Percentiles rank a stretch among this genome's conserved stretches.
Evolutionary conservation across 2,797 vertebrate genomes (phyloP).

Genomic region (Potorous gilbertii): DNA sequence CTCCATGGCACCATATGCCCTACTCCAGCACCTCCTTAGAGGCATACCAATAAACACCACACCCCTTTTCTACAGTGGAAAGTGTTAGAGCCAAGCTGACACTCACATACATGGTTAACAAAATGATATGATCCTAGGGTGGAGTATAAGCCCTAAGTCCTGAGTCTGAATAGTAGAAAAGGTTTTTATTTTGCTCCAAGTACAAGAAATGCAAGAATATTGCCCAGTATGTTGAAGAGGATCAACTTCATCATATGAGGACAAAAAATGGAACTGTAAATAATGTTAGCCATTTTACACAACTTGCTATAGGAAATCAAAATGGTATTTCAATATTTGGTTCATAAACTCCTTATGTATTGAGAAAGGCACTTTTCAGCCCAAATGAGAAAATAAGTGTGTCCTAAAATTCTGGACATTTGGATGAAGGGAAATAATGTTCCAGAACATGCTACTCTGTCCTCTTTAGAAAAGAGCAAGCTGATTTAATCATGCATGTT

Average conservation of each 20-base stretch:
- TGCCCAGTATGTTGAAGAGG: conserved; percentile 24
- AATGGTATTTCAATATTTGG: conserved; percentile 64
- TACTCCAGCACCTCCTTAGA: not conserved
- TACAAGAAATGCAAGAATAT: not conserved
- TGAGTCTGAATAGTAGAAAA: not conserved
- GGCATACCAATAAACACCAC: not conserved
- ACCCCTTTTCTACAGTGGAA: not conserved
- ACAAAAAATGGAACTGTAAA: conserved; percentile 58
- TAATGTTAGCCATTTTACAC: conserved; percentile 66
- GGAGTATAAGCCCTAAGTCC: not conserved
- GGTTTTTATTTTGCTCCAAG: not conserved
- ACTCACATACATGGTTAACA: not conserved
- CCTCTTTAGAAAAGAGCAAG: conserved; percentile 59
- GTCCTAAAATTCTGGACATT: conserved; percentile 60
- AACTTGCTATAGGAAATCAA: conserved; percentile 72
- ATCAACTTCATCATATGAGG: conserved; percentile 22
- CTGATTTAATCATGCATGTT: conserved; percentile 40
- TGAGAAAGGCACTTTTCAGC: conserved; percentile 63
- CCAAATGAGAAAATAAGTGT: conserved; percentile 72
- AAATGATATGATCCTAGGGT: not conserved
- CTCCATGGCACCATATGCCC: not conserved
- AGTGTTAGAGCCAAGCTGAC: not conserved
- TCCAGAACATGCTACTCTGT: conserved; percentile 53
- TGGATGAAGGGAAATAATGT: conserved; percentile 55
- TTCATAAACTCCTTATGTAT: conserved; percentile 67